Evolutionary conservation across 2,113 vertebrate species (phyloP), one percentile per base, ranked within the genome.

Genomic region (Pteropus alecto): DNA sequence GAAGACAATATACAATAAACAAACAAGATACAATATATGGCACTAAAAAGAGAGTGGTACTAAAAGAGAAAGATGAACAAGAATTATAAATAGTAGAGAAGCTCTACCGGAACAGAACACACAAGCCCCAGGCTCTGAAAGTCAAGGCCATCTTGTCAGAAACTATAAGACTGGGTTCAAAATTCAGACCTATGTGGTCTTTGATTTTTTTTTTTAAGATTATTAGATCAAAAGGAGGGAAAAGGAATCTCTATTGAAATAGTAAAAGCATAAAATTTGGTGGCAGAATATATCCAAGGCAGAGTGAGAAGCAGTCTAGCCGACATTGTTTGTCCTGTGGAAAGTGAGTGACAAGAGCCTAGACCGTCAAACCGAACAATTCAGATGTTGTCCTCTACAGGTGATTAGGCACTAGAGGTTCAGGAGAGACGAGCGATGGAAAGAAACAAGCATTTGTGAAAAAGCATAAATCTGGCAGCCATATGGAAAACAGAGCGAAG

Each of bases 241-340:
- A 79, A 73, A 86, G 93, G 61, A 95, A 88, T 60, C 92, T 28
- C 43, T 90, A 77, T 43, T 54, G 51, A 93, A 83, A 43, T 33
- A 68, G 30, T 22, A 65, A 43, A 54, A 43, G 26, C 33, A 21
- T 26, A 56, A 77, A 78, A 88, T 43, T 28, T 26, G 26, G 73
- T 51, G 54, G 51, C 54, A 38, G 92, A 35, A 56, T 48, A 16
- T 0, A 77, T 16, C 8, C 12, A 33, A 46, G 54, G 43, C 24
- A 35, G 4, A 30, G 12, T 6, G 16, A 77, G 26, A n/a, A 35
- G 43, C 15, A 15, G 18, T 15, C 14, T 2, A 11, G 22, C 56
- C 58, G 19, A 82, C 60, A 41, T 0, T 12, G 19, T 30, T 8
- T 68, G 30, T 6, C 60, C 35, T 2, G 1, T 15, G 54, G 84